A percentile compares a stretch with the other conserved stretches of the same genome.
Conservation (phyloP, 2,797 vertebrate genomes). For the Sphaeramia orbicularis region DNA sequence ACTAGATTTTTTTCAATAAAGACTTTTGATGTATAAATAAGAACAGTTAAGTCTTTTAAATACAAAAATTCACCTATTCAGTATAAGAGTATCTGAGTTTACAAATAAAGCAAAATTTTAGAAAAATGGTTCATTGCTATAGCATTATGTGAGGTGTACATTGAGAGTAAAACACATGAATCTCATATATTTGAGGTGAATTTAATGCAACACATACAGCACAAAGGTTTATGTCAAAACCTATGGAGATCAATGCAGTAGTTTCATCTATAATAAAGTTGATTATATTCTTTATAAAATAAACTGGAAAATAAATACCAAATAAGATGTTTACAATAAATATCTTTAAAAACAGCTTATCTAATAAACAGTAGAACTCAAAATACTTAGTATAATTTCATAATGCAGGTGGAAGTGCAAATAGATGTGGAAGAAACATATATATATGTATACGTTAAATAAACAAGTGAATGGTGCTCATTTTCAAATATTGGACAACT, state of each 20-base stretch:
- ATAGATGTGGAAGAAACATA: constrained; percentile 1
- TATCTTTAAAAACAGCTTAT: constrained; percentile 34
- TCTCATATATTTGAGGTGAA: constrained; percentile 22
- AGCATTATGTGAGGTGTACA: constrained; percentile 9
- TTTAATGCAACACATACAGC: constrained; percentile 20
- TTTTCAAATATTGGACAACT: constrained; percentile 8
- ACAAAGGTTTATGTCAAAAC: constrained; percentile 20
- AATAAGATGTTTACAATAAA: constrained; percentile 54
- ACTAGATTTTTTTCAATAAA: too few relatives aligned
- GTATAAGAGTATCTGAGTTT: constrained; percentile 30
- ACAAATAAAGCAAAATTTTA: constrained; percentile 9
- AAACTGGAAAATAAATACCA: constrained; percentile 59
- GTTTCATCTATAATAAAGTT: constrained; percentile 31
- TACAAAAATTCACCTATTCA: constrained; percentile 35
- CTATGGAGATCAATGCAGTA: constrained; percentile 37
- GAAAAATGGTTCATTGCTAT: not conserved
- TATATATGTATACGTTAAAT: constrained; percentile 9
- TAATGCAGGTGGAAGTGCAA: not conserved
- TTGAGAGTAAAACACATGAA: constrained; percentile 20
- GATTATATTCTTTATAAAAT: constrained; percentile 13
- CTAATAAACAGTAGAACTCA: constrained; percentile 20
- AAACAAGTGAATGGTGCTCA: constrained; percentile 3
- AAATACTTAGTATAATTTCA: constrained; percentile 38
- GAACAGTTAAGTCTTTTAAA: constrained; percentile 31
- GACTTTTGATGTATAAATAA: constrained; percentile 27